Conservation (phyloP, 2,888 invertebrate genomes). For the Oscheius sp. region DNA sequence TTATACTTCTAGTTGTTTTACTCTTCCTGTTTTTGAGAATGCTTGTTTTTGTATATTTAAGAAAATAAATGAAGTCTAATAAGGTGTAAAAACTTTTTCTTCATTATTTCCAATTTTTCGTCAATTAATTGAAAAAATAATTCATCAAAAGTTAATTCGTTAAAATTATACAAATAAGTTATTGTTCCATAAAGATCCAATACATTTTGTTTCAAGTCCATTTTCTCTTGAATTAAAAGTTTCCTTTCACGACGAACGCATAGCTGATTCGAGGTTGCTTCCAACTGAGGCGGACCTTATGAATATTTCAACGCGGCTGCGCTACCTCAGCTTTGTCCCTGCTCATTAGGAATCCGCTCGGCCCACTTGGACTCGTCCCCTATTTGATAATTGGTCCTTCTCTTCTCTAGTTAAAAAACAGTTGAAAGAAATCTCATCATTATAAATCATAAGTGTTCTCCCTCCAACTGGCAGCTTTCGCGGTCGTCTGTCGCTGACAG, state of each 20-base stretch:
- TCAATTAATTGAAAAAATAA: too few relatives aligned
- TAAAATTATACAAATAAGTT: too few relatives aligned
- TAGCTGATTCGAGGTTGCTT: slow-evolving; percentile 22
- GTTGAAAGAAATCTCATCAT: background rate
- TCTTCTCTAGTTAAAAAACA: too few relatives aligned
- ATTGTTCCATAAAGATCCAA: too few relatives aligned
- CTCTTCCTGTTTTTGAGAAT: too few relatives aligned
- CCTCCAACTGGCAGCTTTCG: slow-evolving; percentile 5
- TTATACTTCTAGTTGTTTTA: too few relatives aligned
- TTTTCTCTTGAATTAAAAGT: background rate
- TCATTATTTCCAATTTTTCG: too few relatives aligned
- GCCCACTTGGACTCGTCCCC: slow-evolving; percentile 2
- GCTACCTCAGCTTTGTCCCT: slow-evolving; percentile 30
- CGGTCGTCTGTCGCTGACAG: slow-evolving; percentile 23
- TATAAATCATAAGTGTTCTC: slow-evolving; percentile 14
- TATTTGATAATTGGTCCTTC: slow-evolving; percentile 21
- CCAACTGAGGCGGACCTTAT: slow-evolving; percentile 27
- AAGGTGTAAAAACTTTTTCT: too few relatives aligned
- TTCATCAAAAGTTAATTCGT: too few relatives aligned
- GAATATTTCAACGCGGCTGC: slow-evolving; percentile 26
- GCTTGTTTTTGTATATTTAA: too few relatives aligned
- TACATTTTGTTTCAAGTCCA: background rate
- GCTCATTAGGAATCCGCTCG: slow-evolving; percentile 9
- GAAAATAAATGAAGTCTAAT: too few relatives aligned
- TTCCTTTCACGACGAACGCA: slow-evolving; percentile 4